Conservation (phyloP, 2,113 vertebrate genomes). For the Notiomystis cincta region DNA sequence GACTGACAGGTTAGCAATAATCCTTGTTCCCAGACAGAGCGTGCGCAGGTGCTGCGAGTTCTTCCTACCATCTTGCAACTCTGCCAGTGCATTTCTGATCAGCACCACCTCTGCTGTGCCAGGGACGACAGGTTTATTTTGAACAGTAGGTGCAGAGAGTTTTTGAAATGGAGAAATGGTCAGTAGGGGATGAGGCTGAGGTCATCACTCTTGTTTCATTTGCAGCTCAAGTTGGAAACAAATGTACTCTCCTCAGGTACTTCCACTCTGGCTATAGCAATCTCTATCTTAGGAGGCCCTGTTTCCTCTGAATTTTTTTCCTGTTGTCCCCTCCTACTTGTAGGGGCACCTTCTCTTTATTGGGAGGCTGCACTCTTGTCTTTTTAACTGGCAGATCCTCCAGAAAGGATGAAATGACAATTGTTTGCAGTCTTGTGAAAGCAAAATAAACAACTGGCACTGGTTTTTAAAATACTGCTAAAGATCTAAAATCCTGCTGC, state of each 20-base stretch:
- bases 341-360: background rate
- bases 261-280: background rate
- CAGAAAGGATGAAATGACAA: background rate
- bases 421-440: slow-evolving; percentile 17
- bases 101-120: background rate
- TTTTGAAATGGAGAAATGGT: slow-evolving; percentile 30
- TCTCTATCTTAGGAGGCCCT: background rate
- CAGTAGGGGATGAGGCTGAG: slow-evolving; percentile 1
- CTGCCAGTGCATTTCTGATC: background rate
- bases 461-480: slow-evolving; percentile 19
- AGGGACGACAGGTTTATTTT: background rate
- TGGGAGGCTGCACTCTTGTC: background rate
- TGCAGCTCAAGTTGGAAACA: background rate
- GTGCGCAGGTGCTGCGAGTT: background rate
- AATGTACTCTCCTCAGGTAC: background rate
- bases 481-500: slow-evolving; percentile 31
- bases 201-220: background rate
- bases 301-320: background rate
- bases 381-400: background rate
- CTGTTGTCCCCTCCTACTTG: background rate
- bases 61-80: background rate
- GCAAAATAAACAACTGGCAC: slow-evolving; percentile 45
- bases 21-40: background rate
- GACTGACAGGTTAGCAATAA: slow-evolving; percentile 10
- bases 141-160: background rate